phyloP scores from a whole-genome alignment of 2,888 invertebrate species.

The Cylindroiulus punctatus region DNA sequence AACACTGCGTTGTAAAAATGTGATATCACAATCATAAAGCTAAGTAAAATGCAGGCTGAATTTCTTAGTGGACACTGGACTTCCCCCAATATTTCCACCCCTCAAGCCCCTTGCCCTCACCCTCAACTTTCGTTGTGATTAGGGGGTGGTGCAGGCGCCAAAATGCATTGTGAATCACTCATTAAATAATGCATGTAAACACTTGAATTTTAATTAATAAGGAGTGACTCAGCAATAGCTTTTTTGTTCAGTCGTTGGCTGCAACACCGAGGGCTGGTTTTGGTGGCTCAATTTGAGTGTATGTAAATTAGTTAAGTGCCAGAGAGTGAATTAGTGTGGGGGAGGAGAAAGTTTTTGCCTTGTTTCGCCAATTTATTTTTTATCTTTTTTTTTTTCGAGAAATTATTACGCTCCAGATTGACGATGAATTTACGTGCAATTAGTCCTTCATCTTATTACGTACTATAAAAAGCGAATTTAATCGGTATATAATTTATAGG shows the following conservation, averaged over 20 bases:
- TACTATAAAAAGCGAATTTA: conserved; percentile 25
- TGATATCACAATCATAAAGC: no score
- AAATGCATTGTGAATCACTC: conserved; percentile 52
- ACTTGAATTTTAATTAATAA: conserved; percentile 53
- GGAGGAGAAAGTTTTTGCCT: conserved; percentile 17
- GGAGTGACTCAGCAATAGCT: conserved; percentile 52
- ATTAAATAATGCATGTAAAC: conserved; percentile 52
- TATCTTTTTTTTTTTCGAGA: background rate
- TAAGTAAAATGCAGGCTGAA: background rate
- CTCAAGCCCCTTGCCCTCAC: background rate
- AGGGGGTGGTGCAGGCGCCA: conserved; percentile 12
- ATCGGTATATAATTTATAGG: conserved; percentile 44
- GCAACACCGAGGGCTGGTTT: background rate
- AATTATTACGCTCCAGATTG: conserved; percentile 44
- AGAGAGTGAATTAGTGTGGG: conserved; percentile 6
- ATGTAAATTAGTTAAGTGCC: conserved; percentile 39
- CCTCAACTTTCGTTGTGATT: background rate
- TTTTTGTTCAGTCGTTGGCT: background rate
- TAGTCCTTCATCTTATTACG: conserved; percentile 37
- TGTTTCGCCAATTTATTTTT: conserved; percentile 15
- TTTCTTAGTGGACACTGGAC: background rate
- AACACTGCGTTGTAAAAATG: no score
- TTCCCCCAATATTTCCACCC: background rate
- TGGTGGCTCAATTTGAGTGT: conserved; percentile 6
- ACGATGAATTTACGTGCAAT: conserved; percentile 39